Evolutionary conservation across 2,797 vertebrate genomes (phyloP), one percentile per base, ranked within the genome.

Genomic region (Sebastes iracundus): DNA sequence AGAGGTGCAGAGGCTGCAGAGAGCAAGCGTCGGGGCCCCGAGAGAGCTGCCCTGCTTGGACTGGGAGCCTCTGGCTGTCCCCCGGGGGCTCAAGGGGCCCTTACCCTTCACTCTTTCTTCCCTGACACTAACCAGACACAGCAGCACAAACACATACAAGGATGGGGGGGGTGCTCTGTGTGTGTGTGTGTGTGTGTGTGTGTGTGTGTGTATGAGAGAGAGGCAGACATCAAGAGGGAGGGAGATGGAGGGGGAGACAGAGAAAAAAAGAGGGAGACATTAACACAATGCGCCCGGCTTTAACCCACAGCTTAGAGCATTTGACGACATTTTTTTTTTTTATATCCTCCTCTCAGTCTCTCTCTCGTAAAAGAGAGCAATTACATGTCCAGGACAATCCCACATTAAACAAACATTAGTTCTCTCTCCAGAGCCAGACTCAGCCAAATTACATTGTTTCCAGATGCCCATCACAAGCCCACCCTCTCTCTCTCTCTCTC

Each of bases 351-450:
- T 90, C 88, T 89, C 67, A 84, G 85, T 88, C 90, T 85, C 88
- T 88, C 82, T 86, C 92, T 88, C 67, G 69, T 91, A 96, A 97
- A 72, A 97, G 95, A 96, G 93, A 89, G 46, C 86, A 96, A 97
- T 97, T 97, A 97, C 96, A 97, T 93, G 95, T 96, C 95, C 96
- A 93, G 93, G 96, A 96, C 88, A 94, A 97, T 96, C 96, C 96
- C 96, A 97, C 97, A 98, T 97, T 97, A 97, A 97, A 97, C 96
- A 97, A 97, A 97, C 96, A 96, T 96, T 95, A 87, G 96, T 95
- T 94, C 90, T 89, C 82, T 88, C 88, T 82, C 86, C 96, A 96
- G 96, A 96, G 96, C 95, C 95, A 94, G 94, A 94, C 95, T 95
- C 94, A 92, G 96, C 95, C 95, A 96, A 91, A 96, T 94, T 95